Evolutionary conservation across 2,888 invertebrate species (phyloP).

Genomic region (Melikaiella ostensackeni): DNA sequence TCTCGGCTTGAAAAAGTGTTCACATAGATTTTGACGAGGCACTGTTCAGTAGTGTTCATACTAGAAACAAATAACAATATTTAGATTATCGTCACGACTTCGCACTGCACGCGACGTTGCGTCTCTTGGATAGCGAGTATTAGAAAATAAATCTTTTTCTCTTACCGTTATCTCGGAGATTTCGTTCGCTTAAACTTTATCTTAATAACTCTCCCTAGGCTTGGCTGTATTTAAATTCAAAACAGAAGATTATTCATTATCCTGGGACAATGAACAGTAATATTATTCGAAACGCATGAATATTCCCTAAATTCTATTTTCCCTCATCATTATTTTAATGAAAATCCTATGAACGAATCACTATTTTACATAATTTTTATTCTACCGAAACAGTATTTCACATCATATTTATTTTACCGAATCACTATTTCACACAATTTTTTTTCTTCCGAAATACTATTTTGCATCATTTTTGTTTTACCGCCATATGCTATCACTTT

Average conservation of each 20-base stretch:
- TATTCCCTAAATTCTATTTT: too few species aligned
- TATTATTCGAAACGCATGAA: too few species aligned
- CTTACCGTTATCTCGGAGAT: conserved; percentile 62
- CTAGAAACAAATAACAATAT: conserved; percentile 72
- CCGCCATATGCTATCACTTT: too few species aligned
- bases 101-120: conserved; percentile 46
- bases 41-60: conserved; percentile 75
- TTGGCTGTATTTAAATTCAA: conserved; percentile 45
- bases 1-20: conserved; percentile 66
- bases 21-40: conserved; percentile 74
- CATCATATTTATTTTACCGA: too few species aligned
- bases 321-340: too few species aligned
- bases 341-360: too few species aligned
- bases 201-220: conserved; percentile 54
- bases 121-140: conserved; percentile 62
- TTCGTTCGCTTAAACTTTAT: conserved; percentile 56
- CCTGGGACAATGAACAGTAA: not conserved
- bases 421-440: too few species aligned
- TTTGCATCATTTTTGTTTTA: too few species aligned
- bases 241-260: conserved; percentile 37
- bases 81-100: conserved; percentile 64
- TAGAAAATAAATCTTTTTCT: conserved; percentile 67
- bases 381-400: too few species aligned
- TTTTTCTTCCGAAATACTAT: too few species aligned
- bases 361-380: too few species aligned